Evolutionary conservation across 1,140 invertebrate genomes (phyloP).

Genomic region (Tetramorium simillimum): DNA sequence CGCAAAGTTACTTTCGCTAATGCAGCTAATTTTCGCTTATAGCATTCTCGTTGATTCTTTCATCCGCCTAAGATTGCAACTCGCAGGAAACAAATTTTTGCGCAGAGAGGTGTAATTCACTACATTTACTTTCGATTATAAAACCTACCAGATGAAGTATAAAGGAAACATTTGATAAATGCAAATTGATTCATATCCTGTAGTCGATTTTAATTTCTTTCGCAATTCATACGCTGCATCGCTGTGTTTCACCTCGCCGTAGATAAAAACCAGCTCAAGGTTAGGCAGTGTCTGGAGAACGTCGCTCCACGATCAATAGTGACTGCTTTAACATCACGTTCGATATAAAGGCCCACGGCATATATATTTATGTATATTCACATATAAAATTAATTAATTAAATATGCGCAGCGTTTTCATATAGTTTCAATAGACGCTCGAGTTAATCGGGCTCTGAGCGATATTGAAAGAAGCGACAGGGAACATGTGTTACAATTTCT

Average conservation of each 20-base stretch:
- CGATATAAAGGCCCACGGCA: slow-evolving; percentile 9
- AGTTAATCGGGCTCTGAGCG: neutral
- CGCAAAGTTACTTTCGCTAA: slow-evolving; percentile 7
- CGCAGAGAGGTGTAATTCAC: neutral
- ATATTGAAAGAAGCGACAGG: slow-evolving; percentile 34
- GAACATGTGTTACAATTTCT: slow-evolving; percentile 20
- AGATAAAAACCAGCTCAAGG: slow-evolving; percentile 24
- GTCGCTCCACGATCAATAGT: slow-evolving; percentile 9
- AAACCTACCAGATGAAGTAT: neutral
- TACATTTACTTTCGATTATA: neutral
- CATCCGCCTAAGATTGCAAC: neutral
- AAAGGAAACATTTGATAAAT: neutral
- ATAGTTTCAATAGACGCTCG: neutral
- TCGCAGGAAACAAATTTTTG: neutral
- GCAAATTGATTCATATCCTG: neutral
- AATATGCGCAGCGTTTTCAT: neutral
- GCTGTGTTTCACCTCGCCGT: neutral
- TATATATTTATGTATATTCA: slow-evolving; percentile 29
- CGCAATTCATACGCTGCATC: slow-evolving; percentile 1
- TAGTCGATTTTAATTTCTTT: slow-evolving; percentile 9
- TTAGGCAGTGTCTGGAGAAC: slow-evolving; percentile 59
- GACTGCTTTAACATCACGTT: slow-evolving; percentile 38
- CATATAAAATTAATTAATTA: slow-evolving; percentile 54
- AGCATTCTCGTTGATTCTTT: neutral
- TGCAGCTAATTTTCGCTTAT: neutral